A percentile compares a stretch with the other conserved stretches of the same genome.
phyloP scores from a whole-genome alignment of 2,113 vertebrate species.

The Gallinago undulata region DNA sequence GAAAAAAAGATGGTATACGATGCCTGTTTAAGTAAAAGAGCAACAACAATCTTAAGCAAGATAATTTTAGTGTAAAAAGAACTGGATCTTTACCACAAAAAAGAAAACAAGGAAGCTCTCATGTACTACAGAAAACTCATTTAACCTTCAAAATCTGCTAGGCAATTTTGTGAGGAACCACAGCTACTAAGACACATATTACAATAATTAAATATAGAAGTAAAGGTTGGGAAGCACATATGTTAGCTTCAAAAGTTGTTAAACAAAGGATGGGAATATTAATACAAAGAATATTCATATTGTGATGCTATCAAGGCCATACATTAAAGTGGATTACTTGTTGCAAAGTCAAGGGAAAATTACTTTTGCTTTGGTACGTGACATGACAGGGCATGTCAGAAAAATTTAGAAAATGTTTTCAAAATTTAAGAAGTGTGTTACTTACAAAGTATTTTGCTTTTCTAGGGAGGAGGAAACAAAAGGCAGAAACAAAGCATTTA shows the following conservation, averaged over 20 bases:
- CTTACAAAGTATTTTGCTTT: background rate
- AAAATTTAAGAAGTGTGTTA: background rate
- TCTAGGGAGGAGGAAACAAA: background rate
- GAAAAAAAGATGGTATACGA: background rate
- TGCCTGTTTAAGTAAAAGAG: background rate
- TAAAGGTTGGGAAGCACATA: background rate
- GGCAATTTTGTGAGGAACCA: background rate
- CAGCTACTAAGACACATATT: background rate
- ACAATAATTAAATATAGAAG: background rate
- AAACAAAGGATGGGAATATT: background rate
- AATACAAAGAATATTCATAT: background rate
- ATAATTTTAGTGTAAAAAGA: conserved; percentile 27
- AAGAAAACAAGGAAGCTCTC: background rate
- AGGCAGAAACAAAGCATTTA: background rate
- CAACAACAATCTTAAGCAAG: background rate
- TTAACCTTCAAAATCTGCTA: conserved; percentile 24
- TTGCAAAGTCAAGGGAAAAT: background rate
- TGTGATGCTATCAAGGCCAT: background rate
- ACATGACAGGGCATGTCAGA: background rate
- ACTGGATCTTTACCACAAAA: background rate
- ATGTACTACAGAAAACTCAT: background rate
- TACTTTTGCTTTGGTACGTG: background rate
- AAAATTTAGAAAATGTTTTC: background rate
- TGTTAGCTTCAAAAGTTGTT: background rate
- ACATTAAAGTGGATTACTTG: background rate